Evolutionary conservation across 2,888 invertebrate genomes (phyloP).

Genomic region (Eupelmus urozonus): DNA sequence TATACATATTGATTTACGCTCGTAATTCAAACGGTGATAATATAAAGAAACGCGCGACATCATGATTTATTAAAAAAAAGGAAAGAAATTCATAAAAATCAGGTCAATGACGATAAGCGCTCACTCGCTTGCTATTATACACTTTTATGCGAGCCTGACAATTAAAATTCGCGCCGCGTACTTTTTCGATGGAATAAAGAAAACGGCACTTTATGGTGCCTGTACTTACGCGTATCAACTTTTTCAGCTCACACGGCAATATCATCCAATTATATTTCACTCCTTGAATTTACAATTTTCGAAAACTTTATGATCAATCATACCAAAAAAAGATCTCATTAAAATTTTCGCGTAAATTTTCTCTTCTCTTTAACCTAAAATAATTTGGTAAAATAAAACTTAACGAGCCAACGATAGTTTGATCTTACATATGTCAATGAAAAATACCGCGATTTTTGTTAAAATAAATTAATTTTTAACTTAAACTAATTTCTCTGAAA

Average conservation of each 20-base stretch:
- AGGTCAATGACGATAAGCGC: conserved; percentile 43
- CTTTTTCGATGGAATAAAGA: background rate
- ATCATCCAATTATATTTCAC: background rate
- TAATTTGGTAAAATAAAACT: too few species aligned
- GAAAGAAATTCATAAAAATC: conserved; percentile 27
- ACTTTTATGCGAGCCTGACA: conserved; percentile 4
- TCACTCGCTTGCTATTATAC: background rate
- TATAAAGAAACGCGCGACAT: background rate
- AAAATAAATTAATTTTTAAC: too few species aligned
- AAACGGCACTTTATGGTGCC: too few species aligned
- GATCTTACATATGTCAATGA: too few species aligned
- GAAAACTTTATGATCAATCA: background rate
- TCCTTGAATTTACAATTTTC: background rate
- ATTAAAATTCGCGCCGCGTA: conserved; percentile 8
- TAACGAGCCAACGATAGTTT: too few species aligned
- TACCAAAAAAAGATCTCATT: background rate
- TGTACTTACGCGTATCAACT: too few species aligned
- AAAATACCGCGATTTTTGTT: too few species aligned
- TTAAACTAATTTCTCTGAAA: too few species aligned
- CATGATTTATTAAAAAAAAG: conserved; percentile 22
- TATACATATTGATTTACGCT: conserved; percentile 28
- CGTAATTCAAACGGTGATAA: conserved; percentile 7
- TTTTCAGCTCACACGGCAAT: background rate
- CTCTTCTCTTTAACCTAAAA: too few species aligned
- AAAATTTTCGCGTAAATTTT: too few species aligned